Base-by-base conservation (phyloP, 2,888 invertebrate species). In the Monochamus alternatus region DNA sequence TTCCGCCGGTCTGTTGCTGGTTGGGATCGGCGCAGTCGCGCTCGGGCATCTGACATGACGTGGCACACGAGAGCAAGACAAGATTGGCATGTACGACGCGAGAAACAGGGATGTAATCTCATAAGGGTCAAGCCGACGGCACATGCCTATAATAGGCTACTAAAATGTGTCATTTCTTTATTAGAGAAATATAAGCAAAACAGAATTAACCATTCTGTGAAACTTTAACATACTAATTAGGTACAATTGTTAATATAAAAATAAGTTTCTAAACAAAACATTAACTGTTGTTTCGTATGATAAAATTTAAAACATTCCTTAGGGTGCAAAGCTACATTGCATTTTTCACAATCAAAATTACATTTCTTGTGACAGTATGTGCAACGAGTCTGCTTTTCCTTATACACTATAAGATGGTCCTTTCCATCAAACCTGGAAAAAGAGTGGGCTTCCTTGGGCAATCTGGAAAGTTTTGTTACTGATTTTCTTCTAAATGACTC, bases 321-420 rank as follows among this genome's bases (percentile, higher is more conserved):
- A 32, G 68, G 68, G 31, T 55, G 58, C 31, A 68, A 38, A n/a
- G 58, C 58, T 55, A 68, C 58, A 12, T 10, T 38, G 31, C 68
- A 68, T 68, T 68, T 67, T 55, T 58, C 31, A 58, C 68, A 68
- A 31, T 5, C 7, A 68, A 68, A 68, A 9, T 66, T 44, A 9
- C 32, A 7, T 51, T 71, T 75, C 22, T 75, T 70, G 65, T 75
- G 71, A 70, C 74, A 74, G 43, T 52, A 70, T 65, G 22, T 59
- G 51, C 75, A 75, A 38, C 71, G 55, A 38, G 71, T 75, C 66
- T 71, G 68, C 31, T 71, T 75, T 52, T 72, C 75, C 32, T 75
- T 59, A 51, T 71, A 67, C 12, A 58, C 67, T 31, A 75, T 51
- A 55, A 75, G 66, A 59, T 75, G 75, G 59, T 75, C 70, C 22